phyloP scores from a whole-genome alignment of 2,888 invertebrate species.

The Oasisia sp. region DNA sequence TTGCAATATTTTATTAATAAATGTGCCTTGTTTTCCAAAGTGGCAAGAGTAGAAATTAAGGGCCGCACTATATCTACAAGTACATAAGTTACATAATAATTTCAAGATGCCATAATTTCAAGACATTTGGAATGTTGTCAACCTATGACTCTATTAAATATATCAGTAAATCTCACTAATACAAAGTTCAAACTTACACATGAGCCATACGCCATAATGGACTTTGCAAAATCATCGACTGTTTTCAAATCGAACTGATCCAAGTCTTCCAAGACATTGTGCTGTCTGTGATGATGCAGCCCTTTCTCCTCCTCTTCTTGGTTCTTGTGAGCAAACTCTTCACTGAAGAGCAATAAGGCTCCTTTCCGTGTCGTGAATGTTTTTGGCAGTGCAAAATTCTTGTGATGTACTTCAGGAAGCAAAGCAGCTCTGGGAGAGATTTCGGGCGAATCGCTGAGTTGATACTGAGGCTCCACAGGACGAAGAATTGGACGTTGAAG shows the following conservation, averaged over 20 bases:
- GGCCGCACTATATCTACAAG: too few species aligned
- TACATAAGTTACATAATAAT: too few species aligned
- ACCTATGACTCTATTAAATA: neutral
- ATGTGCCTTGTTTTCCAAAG: too few species aligned
- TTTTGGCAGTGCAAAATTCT: conserved; percentile 57
- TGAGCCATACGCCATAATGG: conserved; percentile 60
- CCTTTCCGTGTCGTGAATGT: conserved; percentile 64
- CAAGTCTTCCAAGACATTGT: neutral
- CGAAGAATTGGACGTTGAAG: neutral
- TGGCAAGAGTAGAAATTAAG: too few species aligned
- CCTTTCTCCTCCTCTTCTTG: conserved; percentile 29
- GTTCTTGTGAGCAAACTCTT: conserved; percentile 56
- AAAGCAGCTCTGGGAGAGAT: conserved; percentile 20
- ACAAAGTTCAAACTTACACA: conserved; percentile 33
- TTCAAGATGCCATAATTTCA: too few species aligned
- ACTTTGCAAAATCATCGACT: conserved; percentile 61
- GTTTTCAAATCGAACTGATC: conserved; percentile 50
- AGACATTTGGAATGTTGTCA: too few species aligned
- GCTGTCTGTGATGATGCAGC: neutral
- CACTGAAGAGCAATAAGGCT: conserved; percentile 63
- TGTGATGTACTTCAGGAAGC: neutral
- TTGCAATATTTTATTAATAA: too few species aligned
- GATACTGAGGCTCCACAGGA: conserved; percentile 39
- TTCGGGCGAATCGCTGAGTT: conserved; percentile 37
- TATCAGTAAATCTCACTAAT: neutral